Evolutionary conservation across 2,888 invertebrate species (phyloP), one percentile per base, ranked within the genome.

Genomic region (Geophilus truncorum): DNA sequence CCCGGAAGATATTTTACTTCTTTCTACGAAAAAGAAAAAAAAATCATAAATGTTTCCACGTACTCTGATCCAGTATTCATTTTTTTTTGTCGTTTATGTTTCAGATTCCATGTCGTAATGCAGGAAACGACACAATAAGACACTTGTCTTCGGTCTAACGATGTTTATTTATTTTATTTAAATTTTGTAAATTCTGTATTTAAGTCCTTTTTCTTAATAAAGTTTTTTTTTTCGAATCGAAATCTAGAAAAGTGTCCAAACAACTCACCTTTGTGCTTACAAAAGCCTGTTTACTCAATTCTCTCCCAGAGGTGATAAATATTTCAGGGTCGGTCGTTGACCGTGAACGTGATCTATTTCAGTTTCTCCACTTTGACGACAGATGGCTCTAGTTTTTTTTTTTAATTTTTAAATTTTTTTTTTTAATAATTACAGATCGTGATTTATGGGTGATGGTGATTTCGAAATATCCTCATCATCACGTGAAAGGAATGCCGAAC

Each of bases 371-470:
- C 21, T 62, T 62, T 18, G 21, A 21, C 57, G 21, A 18, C 18
- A 62, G 57, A 23, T 62, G 57, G 57, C 57, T 62, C 57, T 21
- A 62, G 21, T 62, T 23, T 21, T 62, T 62, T 18, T 23, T 21
- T 62, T 62, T 62, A 23, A 9, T n/a, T 18, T 62, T 12, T 51
- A 5, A 51, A 18, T 51, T 30, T 80, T 77, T 79, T 10, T 78
- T 45, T 30, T 36, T 80, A 45, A 6, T 75, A 23, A 32, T 77
- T 85, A 5, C 86, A 94, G 95, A 95, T 81, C 91, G 94, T 79
- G 95, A 97, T 85, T 89, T 97, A 21, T 97, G 96, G 97, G 97
- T 97, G 82, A 92, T 97, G 92, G 96, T 96, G 75, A 92, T 96
- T 79, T 94, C 95, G 0, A 91, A 94, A 3, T 94, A 94, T 0